Base-by-base conservation (phyloP, 2,888 invertebrate genomes). In the Tachina fera region DNA sequence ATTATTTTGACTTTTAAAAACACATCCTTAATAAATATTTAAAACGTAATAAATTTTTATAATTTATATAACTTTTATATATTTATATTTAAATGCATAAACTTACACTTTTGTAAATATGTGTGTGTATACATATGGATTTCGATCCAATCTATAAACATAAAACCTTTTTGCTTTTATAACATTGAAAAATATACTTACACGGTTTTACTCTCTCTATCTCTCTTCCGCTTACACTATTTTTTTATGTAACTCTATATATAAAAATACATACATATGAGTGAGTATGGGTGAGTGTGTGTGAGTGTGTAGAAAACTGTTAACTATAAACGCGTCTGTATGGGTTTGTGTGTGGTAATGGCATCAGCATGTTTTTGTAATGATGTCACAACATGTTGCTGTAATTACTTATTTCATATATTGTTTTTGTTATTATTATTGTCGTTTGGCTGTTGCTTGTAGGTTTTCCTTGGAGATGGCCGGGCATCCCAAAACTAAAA, bases 381-480 rank as follows among this genome's bases (percentile, higher is more conserved):
- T 86, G 86, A 86, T 86, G 86, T 86, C 86, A 86, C 82, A 86
- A 86, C 82, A 86, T 87, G 83, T 87, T 87, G 87, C 87, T 85
- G 84, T 85, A 83, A 87, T 84, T 84, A 81, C 84, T 81, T 87
- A 81, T 22, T 83, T 83, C 68, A 77, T 81, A 71, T 65, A 39
- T 80, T 79, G 70, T 63, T 74, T 58, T 77, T 83, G 65, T 45
- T 83, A 49, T 53, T 84, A n/a, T 63, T 82, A 58, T 77, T 63
- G 13, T 51, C 58, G 53, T 41, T 70, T 74, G 49, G 58, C 22
- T 65, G 53, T 70, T 61, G 78, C 78, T 75, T 60, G 51, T 71
- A 79, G 75, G 45, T 72, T 58, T 56, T 47, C 49, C n/a, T 4
- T 10, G 1, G 11, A 16, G 43, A 61, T 61, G 61, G 43, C 6